A percentile compares a stretch with the other conserved stretches of the same genome.
phyloP scores from a whole-genome alignment of 2,888 invertebrate genomes.

The Cacoxenus indagator region DNA sequence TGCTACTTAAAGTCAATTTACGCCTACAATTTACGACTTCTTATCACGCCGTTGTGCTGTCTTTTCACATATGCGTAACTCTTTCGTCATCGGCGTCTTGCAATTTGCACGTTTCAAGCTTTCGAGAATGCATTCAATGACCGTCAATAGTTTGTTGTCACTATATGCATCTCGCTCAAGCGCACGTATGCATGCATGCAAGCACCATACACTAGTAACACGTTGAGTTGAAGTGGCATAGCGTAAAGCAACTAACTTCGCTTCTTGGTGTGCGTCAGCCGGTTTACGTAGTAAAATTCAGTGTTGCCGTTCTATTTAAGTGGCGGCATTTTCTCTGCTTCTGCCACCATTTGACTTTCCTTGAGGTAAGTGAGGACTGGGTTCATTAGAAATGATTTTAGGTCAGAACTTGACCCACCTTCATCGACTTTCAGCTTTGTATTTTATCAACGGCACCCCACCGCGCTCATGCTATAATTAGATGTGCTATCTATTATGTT shows the following conservation, averaged over 20 bases:
- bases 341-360: background rate
- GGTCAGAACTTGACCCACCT: too few relatives aligned
- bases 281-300: slow-evolving; percentile 28
- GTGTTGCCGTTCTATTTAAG: slow-evolving; percentile 24
- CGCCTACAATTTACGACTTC: too few relatives aligned
- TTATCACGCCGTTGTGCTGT: too few relatives aligned
- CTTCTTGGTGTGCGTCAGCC: background rate
- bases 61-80: background rate
- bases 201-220: background rate
- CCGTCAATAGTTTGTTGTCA: slow-evolving; percentile 8
- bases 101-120: background rate
- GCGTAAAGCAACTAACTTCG: background rate
- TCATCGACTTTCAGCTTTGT: too few relatives aligned
- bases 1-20: too few relatives aligned
- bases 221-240: background rate
- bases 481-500: too few relatives aligned
- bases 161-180: background rate
- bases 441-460: too few relatives aligned
- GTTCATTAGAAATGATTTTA: too few relatives aligned
- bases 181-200: background rate
- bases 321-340: background rate
- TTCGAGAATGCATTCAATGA: background rate
- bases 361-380: too few relatives aligned
- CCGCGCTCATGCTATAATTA: too few relatives aligned
- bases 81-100: background rate